These are phyloP conservation scores for Doryteuthis pealeii DNA, from an alignment of 1,140 invertebrate species.

Conservation along the genomic window DNA sequence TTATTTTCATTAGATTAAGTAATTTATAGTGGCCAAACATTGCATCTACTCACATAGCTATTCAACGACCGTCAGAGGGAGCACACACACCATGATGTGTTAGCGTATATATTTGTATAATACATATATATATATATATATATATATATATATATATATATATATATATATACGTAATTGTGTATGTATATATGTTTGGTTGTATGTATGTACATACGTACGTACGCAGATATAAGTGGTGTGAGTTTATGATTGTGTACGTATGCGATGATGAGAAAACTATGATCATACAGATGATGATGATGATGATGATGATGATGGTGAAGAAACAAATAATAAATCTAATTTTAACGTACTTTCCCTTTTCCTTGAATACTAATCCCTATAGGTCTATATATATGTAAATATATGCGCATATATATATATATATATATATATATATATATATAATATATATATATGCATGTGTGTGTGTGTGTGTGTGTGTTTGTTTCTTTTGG, in stretches of 20 bases:
- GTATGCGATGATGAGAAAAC: no score
- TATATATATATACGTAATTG: background rate
- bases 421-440: background rate
- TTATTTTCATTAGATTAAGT: no score
- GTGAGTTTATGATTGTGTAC: background rate
- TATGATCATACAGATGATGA: background rate
- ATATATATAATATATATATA: background rate
- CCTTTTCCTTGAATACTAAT: background rate
- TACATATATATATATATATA: slow-evolving; percentile 6
- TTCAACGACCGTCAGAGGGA: no score
- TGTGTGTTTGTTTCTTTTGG: no score
- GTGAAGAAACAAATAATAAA: background rate
- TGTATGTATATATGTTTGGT: background rate
- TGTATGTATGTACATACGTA: background rate
- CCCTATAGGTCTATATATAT: background rate
- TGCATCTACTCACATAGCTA: no score
- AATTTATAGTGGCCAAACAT: no score
- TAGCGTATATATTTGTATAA: background rate
- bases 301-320: background rate
- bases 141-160: slow-evolving; percentile 6
- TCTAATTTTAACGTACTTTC: no score
- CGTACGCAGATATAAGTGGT: background rate
- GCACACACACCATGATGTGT: no score
- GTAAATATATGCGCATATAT: background rate
- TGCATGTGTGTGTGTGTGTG: background rate